Conservation (phyloP, 2,113 vertebrate genomes). For the Tragelaphus buxtoni region DNA sequence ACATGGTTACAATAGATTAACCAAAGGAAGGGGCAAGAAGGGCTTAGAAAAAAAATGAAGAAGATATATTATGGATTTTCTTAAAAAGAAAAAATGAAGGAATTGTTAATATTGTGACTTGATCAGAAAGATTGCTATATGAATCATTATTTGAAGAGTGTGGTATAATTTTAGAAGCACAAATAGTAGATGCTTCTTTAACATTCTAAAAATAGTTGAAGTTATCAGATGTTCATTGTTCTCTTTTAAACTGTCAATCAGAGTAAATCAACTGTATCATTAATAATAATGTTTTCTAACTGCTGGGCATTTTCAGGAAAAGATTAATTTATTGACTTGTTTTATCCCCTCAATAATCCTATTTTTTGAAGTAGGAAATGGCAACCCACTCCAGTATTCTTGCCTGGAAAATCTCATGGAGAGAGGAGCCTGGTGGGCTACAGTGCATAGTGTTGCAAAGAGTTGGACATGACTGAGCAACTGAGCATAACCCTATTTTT, state of each 20-base stretch:
- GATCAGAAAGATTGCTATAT: constrained; percentile 8
- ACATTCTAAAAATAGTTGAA: constrained; percentile 15
- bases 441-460: neutral
- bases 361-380: neutral
- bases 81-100: constrained; percentile 29
- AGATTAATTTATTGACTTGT: constrained; percentile 12
- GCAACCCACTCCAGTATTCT: neutral
- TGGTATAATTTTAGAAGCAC: constrained; percentile 1
- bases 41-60: neutral
- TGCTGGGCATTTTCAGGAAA: neutral
- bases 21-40: constrained; percentile 4
- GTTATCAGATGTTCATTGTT: constrained; percentile 39
- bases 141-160: constrained; percentile 37
- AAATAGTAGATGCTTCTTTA: constrained; percentile 19
- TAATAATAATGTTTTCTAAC: constrained; percentile 49
- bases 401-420: neutral
- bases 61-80: neutral
- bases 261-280: constrained; percentile 7
- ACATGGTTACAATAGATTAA: neutral
- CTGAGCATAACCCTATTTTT: neutral
- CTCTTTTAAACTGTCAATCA: constrained; percentile 39
- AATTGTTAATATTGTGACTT: constrained; percentile 3
- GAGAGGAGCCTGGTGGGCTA: neutral
- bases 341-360: constrained; percentile 22
- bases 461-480: neutral